These are phyloP conservation scores for Schrankia costaestrigalis DNA, from an alignment of 2,888 invertebrate species.

Conservation along the genomic window DNA sequence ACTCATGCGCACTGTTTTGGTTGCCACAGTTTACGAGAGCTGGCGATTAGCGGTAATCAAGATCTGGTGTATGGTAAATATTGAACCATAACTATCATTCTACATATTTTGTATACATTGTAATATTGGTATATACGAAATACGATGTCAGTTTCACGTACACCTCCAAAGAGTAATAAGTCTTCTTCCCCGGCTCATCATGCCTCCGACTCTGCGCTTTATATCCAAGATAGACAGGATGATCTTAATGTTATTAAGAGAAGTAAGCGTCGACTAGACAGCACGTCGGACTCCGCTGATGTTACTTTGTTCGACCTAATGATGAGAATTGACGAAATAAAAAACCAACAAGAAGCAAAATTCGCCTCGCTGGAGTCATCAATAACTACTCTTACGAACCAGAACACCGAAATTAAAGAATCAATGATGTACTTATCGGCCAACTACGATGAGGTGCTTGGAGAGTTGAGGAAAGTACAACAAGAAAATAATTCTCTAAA, in stretches of 20 bases:
- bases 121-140: too few relatives aligned
- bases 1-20: neutral
- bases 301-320: slow-evolving; percentile 4
- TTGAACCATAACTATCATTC: neutral
- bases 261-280: slow-evolving; percentile 1
- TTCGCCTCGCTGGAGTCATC: slow-evolving; percentile 2
- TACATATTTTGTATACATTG: too few relatives aligned
- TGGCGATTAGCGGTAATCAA: neutral
- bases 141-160: neutral
- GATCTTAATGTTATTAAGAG: slow-evolving; percentile 1
- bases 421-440: too few relatives aligned
- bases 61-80: neutral
- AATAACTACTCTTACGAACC: slow-evolving; percentile 1
- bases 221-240: neutral
- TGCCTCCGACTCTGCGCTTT: slow-evolving; percentile 5
- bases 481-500: too few relatives aligned
- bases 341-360: slow-evolving; percentile 6
- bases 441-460: too few relatives aligned
- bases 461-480: too few relatives aligned
- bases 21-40: neutral
- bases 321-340: slow-evolving; percentile 4
- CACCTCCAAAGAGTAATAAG: neutral
- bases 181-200: neutral
- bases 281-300: neutral
- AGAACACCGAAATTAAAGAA: slow-evolving; percentile 6